Base-by-base conservation (phyloP, 2,888 invertebrate genomes). In the Netelia virgata region DNA sequence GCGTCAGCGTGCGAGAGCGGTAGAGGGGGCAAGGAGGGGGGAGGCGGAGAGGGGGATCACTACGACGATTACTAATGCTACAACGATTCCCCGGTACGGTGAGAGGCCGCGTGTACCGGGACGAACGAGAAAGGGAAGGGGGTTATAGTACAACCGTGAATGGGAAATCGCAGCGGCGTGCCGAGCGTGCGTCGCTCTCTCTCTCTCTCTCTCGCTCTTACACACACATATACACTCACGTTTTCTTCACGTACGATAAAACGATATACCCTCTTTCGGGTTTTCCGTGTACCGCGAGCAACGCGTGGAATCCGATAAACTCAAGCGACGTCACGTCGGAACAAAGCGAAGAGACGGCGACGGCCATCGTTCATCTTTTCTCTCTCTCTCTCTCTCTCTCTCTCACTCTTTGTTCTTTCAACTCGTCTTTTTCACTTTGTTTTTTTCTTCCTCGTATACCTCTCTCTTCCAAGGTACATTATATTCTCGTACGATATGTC, bases 161-260 rank as follows among this genome's bases (percentile, higher is more conserved):
- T 83, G 83, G 83, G 72, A 83, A 83, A 83, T 83, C 66, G 83
- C 70, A 66, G 75, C 79, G 75, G 72, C 66, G 74, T 80, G 74
- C 78, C 74, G n/a, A 63, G 77, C 77, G 72, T 73, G 68, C 73
- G 68, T 78, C 74, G 53, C 53, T 11, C 1, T 23, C 64, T 50
- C 55, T 16, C 61, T 47, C 43, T n/a, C 76, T 36, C 47, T 23
- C 57, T 50, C 59, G 50, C 28, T 76, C 16, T 18, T 11, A 57
- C 57, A 41, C 41, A 43, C 68, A 50, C 55, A 11, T 61, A 47
- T 23, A n/a, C 77, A 68, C 53, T 75, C 43, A 20, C 41, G 41
- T 10, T 55, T 11, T 11, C n/a, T 36, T 20, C 11, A 16, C 18
- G 59, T 59, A 36, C 36, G 43, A 41, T 59, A 59, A 28, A 28